Evolutionary conservation across 2,113 vertebrate genomes (phyloP).

Genomic region (Rafetus swinhoei): DNA sequence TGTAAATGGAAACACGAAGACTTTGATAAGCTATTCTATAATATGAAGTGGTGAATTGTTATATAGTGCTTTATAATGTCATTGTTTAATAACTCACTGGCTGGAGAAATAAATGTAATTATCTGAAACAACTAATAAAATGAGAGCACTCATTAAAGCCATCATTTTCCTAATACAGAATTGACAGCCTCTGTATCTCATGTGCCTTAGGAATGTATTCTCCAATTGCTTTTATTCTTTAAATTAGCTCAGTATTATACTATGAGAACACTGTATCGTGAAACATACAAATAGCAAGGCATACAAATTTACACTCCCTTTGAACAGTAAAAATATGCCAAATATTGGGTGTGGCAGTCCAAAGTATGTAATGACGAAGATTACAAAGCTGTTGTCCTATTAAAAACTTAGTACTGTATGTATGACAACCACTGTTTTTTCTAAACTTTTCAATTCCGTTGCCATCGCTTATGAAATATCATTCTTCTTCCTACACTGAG

Average conservation of each 20-base stretch:
- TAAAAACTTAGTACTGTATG: conserved; percentile 44
- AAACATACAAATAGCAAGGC: neutral
- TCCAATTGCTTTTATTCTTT: neutral
- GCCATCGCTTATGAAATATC: conserved; percentile 52
- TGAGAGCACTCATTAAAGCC: neutral
- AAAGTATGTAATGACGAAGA: conserved; percentile 13
- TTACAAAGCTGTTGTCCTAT: conserved; percentile 39
- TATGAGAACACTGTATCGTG: neutral
- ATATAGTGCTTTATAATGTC: neutral
- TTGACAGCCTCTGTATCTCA: neutral
- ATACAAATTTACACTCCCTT: conserved; percentile 3
- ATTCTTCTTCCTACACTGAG: conserved; percentile 23
- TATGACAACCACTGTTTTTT: conserved; percentile 35
- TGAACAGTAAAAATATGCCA: conserved; percentile 37
- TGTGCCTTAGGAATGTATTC: neutral
- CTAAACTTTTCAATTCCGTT: conserved; percentile 52
- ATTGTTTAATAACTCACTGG: neutral
- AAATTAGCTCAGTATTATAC: neutral
- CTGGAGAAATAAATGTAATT: neutral
- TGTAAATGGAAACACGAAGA: neutral
- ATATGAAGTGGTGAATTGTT: neutral
- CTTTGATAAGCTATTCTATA: neutral
- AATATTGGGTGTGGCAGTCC: conserved; percentile 30
- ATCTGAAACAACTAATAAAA: neutral
- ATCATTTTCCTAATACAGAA: neutral